phyloP scores from a whole-genome alignment of 2,888 invertebrate species.

The Globia sparganii region DNA sequence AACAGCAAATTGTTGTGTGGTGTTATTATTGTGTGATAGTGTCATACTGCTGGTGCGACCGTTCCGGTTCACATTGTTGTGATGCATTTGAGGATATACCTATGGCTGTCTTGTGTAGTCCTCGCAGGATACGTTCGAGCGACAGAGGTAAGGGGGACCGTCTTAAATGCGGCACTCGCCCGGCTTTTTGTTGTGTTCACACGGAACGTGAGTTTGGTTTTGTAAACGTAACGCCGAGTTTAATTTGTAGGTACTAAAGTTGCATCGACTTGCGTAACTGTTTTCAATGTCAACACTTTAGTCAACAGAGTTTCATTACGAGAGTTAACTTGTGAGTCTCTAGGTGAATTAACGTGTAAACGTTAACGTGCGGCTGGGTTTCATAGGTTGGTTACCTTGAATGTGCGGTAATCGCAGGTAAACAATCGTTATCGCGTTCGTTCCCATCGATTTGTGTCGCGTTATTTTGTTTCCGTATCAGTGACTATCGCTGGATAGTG shows the following conservation, averaged over 20 bases:
- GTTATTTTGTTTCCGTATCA: conserved; percentile 78
- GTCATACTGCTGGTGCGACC: conserved; percentile 83
- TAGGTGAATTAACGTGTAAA: conserved; percentile 59
- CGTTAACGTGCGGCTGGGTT: conserved; percentile 65
- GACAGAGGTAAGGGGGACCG: conserved; percentile 93
- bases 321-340: conserved; percentile 61
- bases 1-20: conserved; percentile 88
- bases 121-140: conserved; percentile 93
- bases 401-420: conserved; percentile 84
- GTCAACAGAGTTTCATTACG: conserved; percentile 73
- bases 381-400: conserved; percentile 82
- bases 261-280: conserved; percentile 85
- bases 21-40: conserved; percentile 86
- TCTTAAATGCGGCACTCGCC: conserved; percentile 87
- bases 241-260: conserved; percentile 70
- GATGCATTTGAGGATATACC: conserved; percentile 95
- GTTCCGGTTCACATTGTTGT: conserved; percentile 88
- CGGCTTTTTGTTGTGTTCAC: conserved; percentile 85
- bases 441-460: conserved; percentile 80
- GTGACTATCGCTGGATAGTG: conserved; percentile 63
- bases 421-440: conserved; percentile 84
- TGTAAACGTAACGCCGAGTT: conserved; percentile 57
- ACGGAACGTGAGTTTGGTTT: conserved; percentile 69
- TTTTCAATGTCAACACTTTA: conserved; percentile 83
- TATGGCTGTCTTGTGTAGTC: conserved; percentile 93